Percentiles rank a stretch among this genome's conserved stretches.
Conservation (phyloP, 2,797 vertebrate genomes). For the Lutjanus campechanus region DNA sequence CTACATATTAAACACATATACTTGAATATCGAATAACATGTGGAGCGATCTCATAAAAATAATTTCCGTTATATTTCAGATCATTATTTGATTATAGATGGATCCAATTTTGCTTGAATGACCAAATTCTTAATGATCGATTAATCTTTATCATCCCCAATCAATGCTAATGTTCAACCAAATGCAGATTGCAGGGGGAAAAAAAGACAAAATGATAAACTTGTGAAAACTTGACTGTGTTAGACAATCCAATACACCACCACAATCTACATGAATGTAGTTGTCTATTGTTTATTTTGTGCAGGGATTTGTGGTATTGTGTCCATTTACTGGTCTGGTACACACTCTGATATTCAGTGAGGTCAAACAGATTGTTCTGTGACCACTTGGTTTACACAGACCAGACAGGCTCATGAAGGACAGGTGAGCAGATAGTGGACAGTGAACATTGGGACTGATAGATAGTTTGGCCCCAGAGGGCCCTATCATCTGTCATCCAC, state of each 20-base stretch:
- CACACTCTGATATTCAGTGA: constrained; percentile 27
- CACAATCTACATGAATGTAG: background rate
- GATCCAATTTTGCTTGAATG: too few species aligned
- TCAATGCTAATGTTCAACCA: too few species aligned
- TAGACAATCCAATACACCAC: background rate
- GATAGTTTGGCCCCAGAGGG: constrained; percentile 78
- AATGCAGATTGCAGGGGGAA: background rate
- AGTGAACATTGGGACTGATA: constrained; percentile 77
- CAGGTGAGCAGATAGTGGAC: constrained; percentile 75
- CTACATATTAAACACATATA: too few species aligned
- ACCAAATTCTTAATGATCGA: too few species aligned
- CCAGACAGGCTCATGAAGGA: constrained; percentile 63
- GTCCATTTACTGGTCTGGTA: background rate
- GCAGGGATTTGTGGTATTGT: background rate
- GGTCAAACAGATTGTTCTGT: constrained; percentile 44
- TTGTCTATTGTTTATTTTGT: background rate
- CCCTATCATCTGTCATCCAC: constrained; percentile 82
- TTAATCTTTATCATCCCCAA: too few species aligned
- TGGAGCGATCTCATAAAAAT: too few species aligned
- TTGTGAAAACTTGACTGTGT: background rate
- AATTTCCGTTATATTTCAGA: too few species aligned
- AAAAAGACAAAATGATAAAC: background rate
- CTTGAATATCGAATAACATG: too few species aligned
- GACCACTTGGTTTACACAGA: constrained; percentile 64
- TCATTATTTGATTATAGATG: too few species aligned